Percentiles rank a stretch among this genome's conserved stretches.
phyloP scores from a whole-genome alignment of 2,888 invertebrate species.

The Trichopria drosophilae region DNA sequence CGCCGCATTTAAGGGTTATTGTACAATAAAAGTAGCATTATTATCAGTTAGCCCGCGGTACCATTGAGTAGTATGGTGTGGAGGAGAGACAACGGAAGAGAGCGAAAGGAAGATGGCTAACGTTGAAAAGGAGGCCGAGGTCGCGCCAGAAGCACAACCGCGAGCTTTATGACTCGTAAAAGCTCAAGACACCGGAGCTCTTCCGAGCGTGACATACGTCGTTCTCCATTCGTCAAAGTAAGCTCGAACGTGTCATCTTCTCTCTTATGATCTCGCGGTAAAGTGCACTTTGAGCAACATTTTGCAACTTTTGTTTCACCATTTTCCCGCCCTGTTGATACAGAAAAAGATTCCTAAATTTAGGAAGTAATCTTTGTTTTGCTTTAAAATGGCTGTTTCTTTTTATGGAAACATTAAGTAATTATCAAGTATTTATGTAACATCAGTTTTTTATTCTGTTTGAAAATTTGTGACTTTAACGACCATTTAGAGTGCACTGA shows the following conservation, averaged over 20 bases:
- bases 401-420: too few species aligned
- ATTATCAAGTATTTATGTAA: too few species aligned
- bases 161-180: constrained; percentile 58
- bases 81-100: constrained; percentile 35
- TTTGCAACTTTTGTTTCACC: background rate
- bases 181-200: constrained; percentile 45
- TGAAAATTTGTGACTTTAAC: too few species aligned
- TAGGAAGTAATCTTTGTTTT: too few species aligned
- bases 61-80: constrained; percentile 16
- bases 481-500: too few species aligned
- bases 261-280: too few species aligned
- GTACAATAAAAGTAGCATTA: constrained; percentile 58
- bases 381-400: too few species aligned
- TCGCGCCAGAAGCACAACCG: constrained; percentile 52
- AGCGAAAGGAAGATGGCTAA: constrained; percentile 17
- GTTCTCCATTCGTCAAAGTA: too few species aligned
- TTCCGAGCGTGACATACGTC: constrained; percentile 42
- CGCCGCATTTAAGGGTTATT: constrained; percentile 57
- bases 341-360: too few species aligned
- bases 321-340: background rate
- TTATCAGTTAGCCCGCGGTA: constrained; percentile 55
- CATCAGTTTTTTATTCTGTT: too few species aligned
- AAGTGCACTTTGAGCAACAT: background rate
- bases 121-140: constrained; percentile 46
- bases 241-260: constrained; percentile 8